Base-by-base conservation (phyloP, 1,140 invertebrate species). In the Drosophila lini region DNA sequence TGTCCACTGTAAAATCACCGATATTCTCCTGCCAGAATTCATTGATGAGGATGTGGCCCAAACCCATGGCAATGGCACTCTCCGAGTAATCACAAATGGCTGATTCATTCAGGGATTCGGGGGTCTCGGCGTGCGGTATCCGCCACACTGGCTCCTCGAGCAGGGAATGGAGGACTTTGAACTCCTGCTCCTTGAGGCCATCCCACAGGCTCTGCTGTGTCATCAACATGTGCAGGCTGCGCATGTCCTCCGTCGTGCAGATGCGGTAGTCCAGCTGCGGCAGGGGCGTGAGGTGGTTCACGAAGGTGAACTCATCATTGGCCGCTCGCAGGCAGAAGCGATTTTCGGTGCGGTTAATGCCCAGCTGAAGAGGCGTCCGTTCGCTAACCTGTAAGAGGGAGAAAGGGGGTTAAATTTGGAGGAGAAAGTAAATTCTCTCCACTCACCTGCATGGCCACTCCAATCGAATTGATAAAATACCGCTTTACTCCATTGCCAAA, bases 391-490 rank as follows among this genome's bases (percentile, higher is more conserved):
- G 94, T 0, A 15, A 4, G 6, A 5, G 5, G 31, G 31, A 0
- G 3, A 4, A 5, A 28, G 5, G 5, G 48, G 25, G 8, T 6
- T 31, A 6, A 11, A 3, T 4, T 11, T 44, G 25, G 22, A 22
- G 22, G 1, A 22, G 22, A 22, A 1, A 2, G 22, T 22, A 22
- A 22, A 22, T 25, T 6, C 0, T 3, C 1, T 25, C 96, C 94
- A 68, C 96, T 95, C 2, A 98, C 93, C 22, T 96, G 94, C 22
- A 98, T 95, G 0, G 96, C 96, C 13, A 96, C 96, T 9, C 97
- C 97, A 91, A 96, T 96, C 0, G 97, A 97, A 81, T 96, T 97
- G 25, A 98, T 95, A 74, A 98, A 97, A 77, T 97, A 97, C 41
- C 96, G 92, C 56, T 96, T 96, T 0, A 98, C 88, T 0, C 96